Evolutionary conservation across 2,888 invertebrate species (phyloP).

Genomic region (Dione vanillae): DNA sequence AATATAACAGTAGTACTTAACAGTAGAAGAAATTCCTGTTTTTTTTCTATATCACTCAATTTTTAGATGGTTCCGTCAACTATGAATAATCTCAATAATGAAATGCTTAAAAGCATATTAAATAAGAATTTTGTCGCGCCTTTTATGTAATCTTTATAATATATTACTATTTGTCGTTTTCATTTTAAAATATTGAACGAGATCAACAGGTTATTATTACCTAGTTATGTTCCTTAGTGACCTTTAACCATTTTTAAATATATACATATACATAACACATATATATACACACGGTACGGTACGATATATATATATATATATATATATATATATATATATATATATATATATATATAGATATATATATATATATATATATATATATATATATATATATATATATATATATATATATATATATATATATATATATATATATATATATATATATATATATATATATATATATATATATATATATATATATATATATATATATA

Average conservation of each 20-base stretch:
- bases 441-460: too few species aligned
- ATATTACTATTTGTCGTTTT: conserved; percentile 4
- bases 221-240: not conserved
- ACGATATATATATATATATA: too few species aligned
- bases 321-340: too few species aligned
- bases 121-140: not conserved
- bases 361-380: too few species aligned
- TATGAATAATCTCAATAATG: not conserved
- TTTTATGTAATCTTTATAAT: conserved; percentile 3
- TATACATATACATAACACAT: not conserved
- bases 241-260: not conserved
- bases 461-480: too few species aligned
- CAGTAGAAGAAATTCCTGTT: not conserved
- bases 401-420: too few species aligned
- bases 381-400: too few species aligned
- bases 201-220: conserved; percentile 28
- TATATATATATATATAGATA: too few species aligned
- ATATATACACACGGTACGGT: too few species aligned
- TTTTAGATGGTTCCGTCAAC: not conserved
- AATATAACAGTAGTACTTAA: not conserved
- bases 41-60: not conserved
- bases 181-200: conserved; percentile 30
- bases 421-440: too few species aligned
- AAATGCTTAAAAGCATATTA: not conserved
- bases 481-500: too few species aligned